A percentile compares a stretch with the other conserved stretches of the same genome.
Conservation (phyloP, 2,113 vertebrate genomes). For the Lophochroa leadbeateri region DNA sequence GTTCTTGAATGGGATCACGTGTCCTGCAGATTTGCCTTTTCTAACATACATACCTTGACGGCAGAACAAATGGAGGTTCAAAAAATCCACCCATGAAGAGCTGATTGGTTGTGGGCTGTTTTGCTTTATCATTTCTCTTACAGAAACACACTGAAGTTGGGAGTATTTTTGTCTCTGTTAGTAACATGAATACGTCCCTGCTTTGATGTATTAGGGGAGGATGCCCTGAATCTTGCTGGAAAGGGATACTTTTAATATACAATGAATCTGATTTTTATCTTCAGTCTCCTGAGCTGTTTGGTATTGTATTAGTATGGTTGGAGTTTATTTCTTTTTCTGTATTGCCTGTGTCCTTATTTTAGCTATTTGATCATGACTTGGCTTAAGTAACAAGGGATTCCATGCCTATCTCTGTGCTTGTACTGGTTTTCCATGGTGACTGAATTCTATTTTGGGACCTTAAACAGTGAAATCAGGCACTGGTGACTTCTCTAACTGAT, state of each 20-base stretch:
- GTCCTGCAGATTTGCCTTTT: neutral
- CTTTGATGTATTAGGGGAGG: accelerated
- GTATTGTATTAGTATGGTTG: neutral
- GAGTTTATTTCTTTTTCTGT: neutral
- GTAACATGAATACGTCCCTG: neutral
- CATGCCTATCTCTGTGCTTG: neutral
- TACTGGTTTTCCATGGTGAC: neutral
- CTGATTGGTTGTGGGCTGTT: neutral
- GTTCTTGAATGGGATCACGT: neutral
- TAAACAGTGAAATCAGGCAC: neutral
- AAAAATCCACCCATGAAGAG: neutral
- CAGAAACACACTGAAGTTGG: neutral
- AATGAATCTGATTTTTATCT: neutral
- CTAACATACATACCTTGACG: accelerated
- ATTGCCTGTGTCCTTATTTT: neutral
- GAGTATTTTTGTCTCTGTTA: neutral
- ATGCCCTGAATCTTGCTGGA: neutral
- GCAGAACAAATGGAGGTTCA: neutral
- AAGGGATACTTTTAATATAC: neutral
- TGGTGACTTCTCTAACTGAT: neutral
- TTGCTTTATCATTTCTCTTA: neutral
- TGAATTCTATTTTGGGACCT: neutral
- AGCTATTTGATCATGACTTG: neutral
- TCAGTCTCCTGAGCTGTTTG: neutral
- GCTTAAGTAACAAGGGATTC: neutral